Evolutionary conservation across 2,888 invertebrate genomes (phyloP), one percentile per base, ranked within the genome.

Genomic region (Pheosia gnoma): DNA sequence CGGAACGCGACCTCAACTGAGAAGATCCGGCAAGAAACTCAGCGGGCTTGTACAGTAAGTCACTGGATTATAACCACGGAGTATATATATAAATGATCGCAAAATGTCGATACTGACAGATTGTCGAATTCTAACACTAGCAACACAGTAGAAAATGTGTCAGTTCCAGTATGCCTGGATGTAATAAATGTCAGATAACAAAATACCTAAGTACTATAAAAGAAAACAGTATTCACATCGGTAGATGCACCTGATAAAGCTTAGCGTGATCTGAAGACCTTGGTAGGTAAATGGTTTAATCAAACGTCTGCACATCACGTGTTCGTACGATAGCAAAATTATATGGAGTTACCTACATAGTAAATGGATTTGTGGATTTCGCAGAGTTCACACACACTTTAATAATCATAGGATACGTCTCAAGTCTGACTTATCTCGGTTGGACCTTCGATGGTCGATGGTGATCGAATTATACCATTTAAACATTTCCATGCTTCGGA

Each of bases 241-340:
- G 39, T 58, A 47, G 49, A 10, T 47, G 62, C 61, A 53, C 58
- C 55, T 59, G 37, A 51, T 58, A 68, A 67, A 61, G 65, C 59
- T 37, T 36, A 59, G 56, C 62, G 51, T 60, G 59, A 39, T 59
- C 60, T 59, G 65, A 63, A 69, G 71, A 68, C 74, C 68, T 73
- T 72, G 67, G 68, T 71, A 70, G 65, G 65, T 72, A 78, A 78
- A 79, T 72, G 68, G 67, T 76, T 75, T 79, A 77, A 80, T 80
- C 77, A 80, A 72, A 78, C 74, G 74, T 72, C 57, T 59, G 65
- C 56, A 57, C 64, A 71, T 75, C 70, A 76, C 75, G 72, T 76
- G 75, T 65, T 57, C 39, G 67, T 60, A 63, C 61, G 74, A 74
- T 71, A 69, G 65, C 43, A 65, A 66, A 47, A 67, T 74, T 65